Conservation (phyloP, 2,888 invertebrate genomes). For the Heterodera filipjevi region DNA sequence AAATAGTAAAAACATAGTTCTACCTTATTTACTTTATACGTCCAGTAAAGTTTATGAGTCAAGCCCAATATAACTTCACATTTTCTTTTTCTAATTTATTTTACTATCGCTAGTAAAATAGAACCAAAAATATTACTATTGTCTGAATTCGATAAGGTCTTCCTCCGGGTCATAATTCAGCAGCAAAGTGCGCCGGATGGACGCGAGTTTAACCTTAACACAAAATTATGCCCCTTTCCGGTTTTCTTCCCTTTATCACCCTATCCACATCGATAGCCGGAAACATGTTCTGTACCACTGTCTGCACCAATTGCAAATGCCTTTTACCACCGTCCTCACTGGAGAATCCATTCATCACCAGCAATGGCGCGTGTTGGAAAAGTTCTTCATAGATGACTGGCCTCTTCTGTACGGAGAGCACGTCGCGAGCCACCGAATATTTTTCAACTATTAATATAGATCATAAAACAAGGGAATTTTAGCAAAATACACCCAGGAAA, state of each 20-base stretch:
- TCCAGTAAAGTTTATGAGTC: no score
- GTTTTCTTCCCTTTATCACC: constrained; percentile 68
- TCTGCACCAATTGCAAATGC: constrained; percentile 87
- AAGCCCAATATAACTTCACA: no score
- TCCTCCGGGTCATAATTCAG: constrained; percentile 85
- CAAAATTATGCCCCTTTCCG: not conserved
- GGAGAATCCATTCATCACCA: constrained; percentile 72
- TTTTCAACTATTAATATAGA: constrained; percentile 69
- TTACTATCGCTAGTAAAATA: no score
- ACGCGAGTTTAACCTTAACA: constrained; percentile 81
- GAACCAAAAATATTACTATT: constrained; percentile 73
- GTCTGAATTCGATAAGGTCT: constrained; percentile 86
- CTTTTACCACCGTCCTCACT: constrained; percentile 65
- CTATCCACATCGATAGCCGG: constrained; percentile 91
- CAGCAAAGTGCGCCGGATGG: constrained; percentile 84
- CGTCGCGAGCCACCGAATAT: constrained; percentile 83
- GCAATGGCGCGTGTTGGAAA: constrained; percentile 84
- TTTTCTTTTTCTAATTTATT: no score
- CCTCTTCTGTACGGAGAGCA: constrained; percentile 81
- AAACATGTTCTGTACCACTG: constrained; percentile 97
- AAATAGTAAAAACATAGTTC: not conserved
- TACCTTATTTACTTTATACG: no score
- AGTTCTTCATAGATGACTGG: constrained; percentile 73
- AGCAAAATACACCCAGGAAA: no score
- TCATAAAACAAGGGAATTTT: no score